Conservation (phyloP, 2,113 vertebrate genomes). For the Corydoras sp. region DNA sequence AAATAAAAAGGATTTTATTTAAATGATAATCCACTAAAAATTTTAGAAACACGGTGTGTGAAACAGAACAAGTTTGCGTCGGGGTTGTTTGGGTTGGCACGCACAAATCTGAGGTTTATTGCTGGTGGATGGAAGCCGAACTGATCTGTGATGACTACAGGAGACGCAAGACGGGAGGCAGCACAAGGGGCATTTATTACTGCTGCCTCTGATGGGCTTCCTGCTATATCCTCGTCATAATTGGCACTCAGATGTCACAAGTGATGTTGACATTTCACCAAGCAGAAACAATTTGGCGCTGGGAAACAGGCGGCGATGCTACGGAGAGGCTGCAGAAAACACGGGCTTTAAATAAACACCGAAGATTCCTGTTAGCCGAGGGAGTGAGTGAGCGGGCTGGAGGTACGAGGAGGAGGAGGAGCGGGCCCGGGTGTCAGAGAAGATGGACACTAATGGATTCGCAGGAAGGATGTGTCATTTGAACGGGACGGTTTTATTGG, state of each 20-base stretch:
- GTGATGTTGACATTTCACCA: slow-evolving; percentile 61
- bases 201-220: slow-evolving; percentile 47
- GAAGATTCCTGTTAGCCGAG: slow-evolving; percentile 41
- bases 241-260: slow-evolving; percentile 57
- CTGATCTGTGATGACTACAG: slow-evolving; percentile 40
- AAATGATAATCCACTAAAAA: no score
- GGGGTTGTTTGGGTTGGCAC: slow-evolving; percentile 26
- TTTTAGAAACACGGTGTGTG: not conserved
- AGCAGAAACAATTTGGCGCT: slow-evolving; percentile 58
- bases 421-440: slow-evolving; percentile 41
- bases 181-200: slow-evolving; percentile 46
- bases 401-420: slow-evolving; percentile 34
- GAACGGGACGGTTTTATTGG: slow-evolving; percentile 51
- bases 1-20: no score
- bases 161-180: slow-evolving; percentile 37
- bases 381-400: slow-evolving; percentile 26
- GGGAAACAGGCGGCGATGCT: slow-evolving; percentile 46
- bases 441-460: slow-evolving; percentile 55
- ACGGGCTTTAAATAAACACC: slow-evolving; percentile 47
- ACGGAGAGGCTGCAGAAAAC: slow-evolving; percentile 39
- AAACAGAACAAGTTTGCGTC: not conserved
- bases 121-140: slow-evolving; percentile 34
- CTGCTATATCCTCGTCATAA: slow-evolving; percentile 60
- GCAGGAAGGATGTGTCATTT: slow-evolving; percentile 51
- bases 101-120: slow-evolving; percentile 37